Evolutionary conservation across 2,797 vertebrate genomes (phyloP).

Genomic region (Tarsius wallacei): DNA sequence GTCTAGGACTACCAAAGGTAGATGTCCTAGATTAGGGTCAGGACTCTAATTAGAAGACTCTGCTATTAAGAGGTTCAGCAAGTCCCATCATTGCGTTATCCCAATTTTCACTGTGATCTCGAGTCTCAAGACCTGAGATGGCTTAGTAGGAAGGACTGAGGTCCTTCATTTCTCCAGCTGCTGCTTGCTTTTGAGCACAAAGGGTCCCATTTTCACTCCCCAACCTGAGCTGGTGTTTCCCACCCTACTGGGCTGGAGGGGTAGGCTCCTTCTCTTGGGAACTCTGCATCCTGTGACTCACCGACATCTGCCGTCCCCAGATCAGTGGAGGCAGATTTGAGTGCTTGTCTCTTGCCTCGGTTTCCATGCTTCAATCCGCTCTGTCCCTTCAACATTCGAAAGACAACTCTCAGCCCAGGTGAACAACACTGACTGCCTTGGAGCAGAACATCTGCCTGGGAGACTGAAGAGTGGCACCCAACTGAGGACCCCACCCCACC

Average conservation of each 20-base stretch:
- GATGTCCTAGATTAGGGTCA: neutral
- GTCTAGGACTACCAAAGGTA: neutral
- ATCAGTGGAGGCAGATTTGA: constrained; percentile 98
- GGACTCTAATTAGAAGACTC: constrained; percentile 74
- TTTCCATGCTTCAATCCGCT: constrained; percentile 96
- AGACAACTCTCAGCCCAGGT: neutral
- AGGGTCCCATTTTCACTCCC: neutral
- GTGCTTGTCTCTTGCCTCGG: constrained; percentile 96
- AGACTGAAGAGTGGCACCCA: neutral
- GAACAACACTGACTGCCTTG: neutral
- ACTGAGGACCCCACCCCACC: neutral
- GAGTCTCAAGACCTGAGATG: neutral
- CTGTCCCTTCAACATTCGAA: constrained; percentile 92
- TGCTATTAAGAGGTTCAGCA: constrained; percentile 82
- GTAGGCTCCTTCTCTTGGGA: neutral
- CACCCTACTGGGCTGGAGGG: neutral
- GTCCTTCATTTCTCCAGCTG: neutral
- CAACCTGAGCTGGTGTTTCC: neutral
- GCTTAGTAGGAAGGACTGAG: neutral
- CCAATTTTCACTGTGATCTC: neutral
- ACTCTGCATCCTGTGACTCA: constrained; percentile 89
- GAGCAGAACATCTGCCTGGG: constrained; percentile 13
- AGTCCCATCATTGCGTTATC: neutral
- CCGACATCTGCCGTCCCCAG: constrained; percentile 97
- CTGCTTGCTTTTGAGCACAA: neutral